Evolutionary conservation across 2,888 invertebrate species (phyloP).

Genomic region (Netelia fuscicornis): DNA sequence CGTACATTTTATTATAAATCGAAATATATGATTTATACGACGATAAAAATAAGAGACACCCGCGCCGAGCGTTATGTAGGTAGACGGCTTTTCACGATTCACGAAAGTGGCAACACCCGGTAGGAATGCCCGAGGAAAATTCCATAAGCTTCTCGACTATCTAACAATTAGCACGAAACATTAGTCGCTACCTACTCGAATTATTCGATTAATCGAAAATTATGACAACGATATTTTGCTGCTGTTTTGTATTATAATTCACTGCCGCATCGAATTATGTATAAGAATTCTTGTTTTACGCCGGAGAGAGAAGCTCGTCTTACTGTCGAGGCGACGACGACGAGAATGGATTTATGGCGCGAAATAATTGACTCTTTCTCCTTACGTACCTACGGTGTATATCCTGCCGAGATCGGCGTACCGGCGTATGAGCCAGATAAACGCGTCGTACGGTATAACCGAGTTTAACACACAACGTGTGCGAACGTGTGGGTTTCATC

Average conservation of each 20-base stretch:
- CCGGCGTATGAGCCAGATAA: slow-evolving; percentile 47
- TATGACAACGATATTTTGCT: neutral
- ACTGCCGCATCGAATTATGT: neutral
- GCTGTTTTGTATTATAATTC: slow-evolving; percentile 3
- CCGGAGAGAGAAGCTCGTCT: slow-evolving; percentile 31
- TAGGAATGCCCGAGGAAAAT: slow-evolving; percentile 43
- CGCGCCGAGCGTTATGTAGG: slow-evolving; percentile 78
- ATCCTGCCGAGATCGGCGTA: slow-evolving; percentile 16
- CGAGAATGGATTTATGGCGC: slow-evolving; percentile 54
- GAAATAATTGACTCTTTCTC: slow-evolving; percentile 64
- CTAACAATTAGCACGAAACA: neutral
- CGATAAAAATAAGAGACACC: slow-evolving; percentile 40
- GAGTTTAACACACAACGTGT: too few species aligned
- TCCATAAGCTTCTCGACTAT: slow-evolving; percentile 27
- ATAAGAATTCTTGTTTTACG: neutral
- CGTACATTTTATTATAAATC: neutral
- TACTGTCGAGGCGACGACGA: slow-evolving; percentile 40
- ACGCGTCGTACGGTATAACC: slow-evolving; percentile 23
- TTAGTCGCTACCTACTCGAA: too few species aligned
- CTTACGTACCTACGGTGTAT: neutral
- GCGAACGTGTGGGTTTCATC: slow-evolving; percentile 36
- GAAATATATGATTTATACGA: neutral
- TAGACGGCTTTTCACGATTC: slow-evolving; percentile 79
- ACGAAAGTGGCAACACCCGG: slow-evolving; percentile 74
- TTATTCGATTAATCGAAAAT: too few species aligned